These are phyloP conservation scores for Chaenogobius annularis DNA, from an alignment of 2,113 vertebrate species.

Conservation along the genomic window DNA sequence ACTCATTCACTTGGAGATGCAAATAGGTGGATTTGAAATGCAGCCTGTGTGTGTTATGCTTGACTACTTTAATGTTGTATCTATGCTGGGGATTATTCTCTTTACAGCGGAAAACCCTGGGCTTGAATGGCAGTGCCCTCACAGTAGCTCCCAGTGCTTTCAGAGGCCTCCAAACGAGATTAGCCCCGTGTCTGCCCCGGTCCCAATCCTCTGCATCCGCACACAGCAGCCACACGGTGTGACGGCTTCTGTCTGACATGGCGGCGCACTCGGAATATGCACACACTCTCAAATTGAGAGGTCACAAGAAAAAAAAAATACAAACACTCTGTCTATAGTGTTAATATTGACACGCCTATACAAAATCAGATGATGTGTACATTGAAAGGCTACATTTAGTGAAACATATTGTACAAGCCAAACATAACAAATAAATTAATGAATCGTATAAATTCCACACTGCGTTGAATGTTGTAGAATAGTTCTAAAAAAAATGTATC, in stretches of 20 bases:
- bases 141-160: slow-evolving; percentile 74
- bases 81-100: slow-evolving; percentile 79
- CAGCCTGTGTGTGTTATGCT: slow-evolving; percentile 77
- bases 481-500: neutral
- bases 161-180: slow-evolving; percentile 79
- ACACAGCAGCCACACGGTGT: slow-evolving; percentile 71
- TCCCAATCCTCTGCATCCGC: slow-evolving; percentile 75
- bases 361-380: no score
- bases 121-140: slow-evolving; percentile 76
- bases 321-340: slow-evolving; percentile 45
- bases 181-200: slow-evolving; percentile 73
- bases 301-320: slow-evolving; percentile 55
- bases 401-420: neutral
- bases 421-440: neutral
- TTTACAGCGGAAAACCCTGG: slow-evolving; percentile 72
- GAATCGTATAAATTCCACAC: no score
- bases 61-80: slow-evolving; percentile 80
- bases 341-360: neutral
- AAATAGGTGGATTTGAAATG: slow-evolving; percentile 78
- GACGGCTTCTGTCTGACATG: slow-evolving; percentile 73
- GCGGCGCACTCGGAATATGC: slow-evolving; percentile 62
- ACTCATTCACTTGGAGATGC: slow-evolving; percentile 74
- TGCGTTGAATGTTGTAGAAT: no score
- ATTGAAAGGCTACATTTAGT: neutral
- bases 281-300: slow-evolving; percentile 67